phyloP scores from a whole-genome alignment of 2,113 vertebrate species.

The Gallinago paraguaiae region DNA sequence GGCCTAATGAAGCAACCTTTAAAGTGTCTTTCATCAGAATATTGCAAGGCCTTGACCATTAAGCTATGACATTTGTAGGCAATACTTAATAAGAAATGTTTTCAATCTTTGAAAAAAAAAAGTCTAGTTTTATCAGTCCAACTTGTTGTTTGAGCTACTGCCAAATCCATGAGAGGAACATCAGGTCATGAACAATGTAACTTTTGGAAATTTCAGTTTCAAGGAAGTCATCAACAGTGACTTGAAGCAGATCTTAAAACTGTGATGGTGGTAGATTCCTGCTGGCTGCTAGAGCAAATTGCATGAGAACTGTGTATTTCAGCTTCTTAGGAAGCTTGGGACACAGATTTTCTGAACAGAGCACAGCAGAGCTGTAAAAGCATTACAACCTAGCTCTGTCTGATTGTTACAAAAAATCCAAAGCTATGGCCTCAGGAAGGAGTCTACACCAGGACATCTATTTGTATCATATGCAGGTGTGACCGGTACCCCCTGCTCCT shows the following conservation, averaged over 20 bases:
- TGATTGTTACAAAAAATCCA: not conserved
- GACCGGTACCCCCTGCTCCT: fast-evolving
- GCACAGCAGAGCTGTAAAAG: not conserved
- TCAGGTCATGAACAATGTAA: not conserved
- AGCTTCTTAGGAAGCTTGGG: not conserved
- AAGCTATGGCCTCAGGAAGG: not conserved
- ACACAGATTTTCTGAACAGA: not conserved
- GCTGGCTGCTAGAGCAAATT: not conserved
- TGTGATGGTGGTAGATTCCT: not conserved
- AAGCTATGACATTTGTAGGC: not conserved
- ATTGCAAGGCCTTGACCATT: not conserved
- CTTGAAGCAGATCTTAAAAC: not conserved
- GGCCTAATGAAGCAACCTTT: not conserved
- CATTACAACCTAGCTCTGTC: not conserved
- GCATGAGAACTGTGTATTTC: not conserved
- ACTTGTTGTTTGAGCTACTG: not conserved
- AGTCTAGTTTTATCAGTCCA: not conserved
- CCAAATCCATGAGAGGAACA: not conserved
- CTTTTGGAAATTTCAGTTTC: not conserved
- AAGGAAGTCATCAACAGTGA: not conserved
- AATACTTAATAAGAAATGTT: not conserved
- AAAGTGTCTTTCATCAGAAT: not conserved
- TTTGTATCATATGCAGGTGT: not conserved
- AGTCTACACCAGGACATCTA: not conserved
- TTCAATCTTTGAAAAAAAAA: not conserved